A percentile compares a stretch with the other conserved stretches of the same genome.
These are phyloP conservation scores for Arizona elegans DNA, from an alignment of 2,113 vertebrate genomes.

Conservation along the genomic window DNA sequence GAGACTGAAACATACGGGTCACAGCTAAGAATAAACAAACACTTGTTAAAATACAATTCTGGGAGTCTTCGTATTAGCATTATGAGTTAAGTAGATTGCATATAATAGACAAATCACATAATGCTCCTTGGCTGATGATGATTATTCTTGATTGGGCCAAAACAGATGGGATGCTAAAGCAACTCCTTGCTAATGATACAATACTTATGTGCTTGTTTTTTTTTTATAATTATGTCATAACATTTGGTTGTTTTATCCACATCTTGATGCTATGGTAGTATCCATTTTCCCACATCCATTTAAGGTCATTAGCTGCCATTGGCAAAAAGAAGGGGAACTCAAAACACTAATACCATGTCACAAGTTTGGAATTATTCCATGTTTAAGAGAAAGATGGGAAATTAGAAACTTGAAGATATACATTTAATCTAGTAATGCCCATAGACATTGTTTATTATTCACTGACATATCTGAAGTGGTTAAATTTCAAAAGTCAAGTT, in stretches of 20 bases:
- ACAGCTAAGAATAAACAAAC: not conserved
- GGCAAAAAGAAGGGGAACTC: not conserved
- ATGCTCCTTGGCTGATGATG: not conserved
- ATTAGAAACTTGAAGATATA: not conserved
- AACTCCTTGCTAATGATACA: not conserved
- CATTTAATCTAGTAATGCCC: not conserved
- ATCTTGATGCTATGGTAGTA: not conserved
- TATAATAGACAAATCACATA: fast-evolving
- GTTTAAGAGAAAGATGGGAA: not conserved
- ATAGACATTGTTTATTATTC: not conserved
- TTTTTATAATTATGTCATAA: not conserved
- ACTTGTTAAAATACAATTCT: not conserved
- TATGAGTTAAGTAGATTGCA: not conserved
- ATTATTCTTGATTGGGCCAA: constrained; percentile 8
- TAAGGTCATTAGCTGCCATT: not conserved
- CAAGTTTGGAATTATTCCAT: not conserved
- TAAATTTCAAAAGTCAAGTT: constrained; percentile 33
- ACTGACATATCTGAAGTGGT: constrained; percentile 7
- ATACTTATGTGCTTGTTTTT: not conserved
- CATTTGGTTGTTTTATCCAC: too few relatives aligned
- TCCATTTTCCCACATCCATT: not conserved
- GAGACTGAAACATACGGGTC: not conserved
- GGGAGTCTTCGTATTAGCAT: not conserved
- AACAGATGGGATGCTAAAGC: not conserved
- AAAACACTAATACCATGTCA: not conserved